These are phyloP conservation scores for Hermetia illucens DNA, from an alignment of 1,140 invertebrate species.

Conservation along the genomic window DNA sequence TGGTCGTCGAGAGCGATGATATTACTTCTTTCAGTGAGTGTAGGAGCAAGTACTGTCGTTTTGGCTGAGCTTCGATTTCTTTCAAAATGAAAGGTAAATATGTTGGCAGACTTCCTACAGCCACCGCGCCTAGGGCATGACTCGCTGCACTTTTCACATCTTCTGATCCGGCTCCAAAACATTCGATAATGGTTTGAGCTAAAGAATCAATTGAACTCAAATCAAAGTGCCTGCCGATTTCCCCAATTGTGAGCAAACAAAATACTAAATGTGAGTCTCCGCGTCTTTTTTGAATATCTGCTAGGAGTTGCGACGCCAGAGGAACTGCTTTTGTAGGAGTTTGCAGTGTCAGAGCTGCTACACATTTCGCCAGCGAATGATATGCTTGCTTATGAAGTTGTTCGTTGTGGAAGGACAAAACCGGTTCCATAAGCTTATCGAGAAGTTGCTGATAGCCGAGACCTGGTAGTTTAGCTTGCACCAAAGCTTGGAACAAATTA, in stretches of 20 bases:
- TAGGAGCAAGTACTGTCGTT: conserved; percentile 86
- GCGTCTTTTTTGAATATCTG: conserved; percentile 59
- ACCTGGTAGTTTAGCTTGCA: conserved; percentile 61
- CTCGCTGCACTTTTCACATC: conserved; percentile 92
- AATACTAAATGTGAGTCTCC: conserved; percentile 78
- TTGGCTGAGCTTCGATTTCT: conserved; percentile 87
- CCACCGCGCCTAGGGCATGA: conserved; percentile 88
- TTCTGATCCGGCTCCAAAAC: conserved; percentile 64
- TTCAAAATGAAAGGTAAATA: conserved; percentile 90
- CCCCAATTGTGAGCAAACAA: conserved; percentile 83
- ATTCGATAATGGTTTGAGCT: conserved; percentile 58
- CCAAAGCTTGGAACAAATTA: conserved; percentile 82
- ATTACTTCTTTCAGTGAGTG: conserved; percentile 97
- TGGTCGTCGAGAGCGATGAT: conserved; percentile 67
- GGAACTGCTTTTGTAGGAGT: conserved; percentile 54
- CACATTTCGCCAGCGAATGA: conserved; percentile 88
- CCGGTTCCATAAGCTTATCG: conserved; percentile 51
- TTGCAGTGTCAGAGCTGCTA: conserved; percentile 78
- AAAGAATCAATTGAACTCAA: conserved; percentile 61
- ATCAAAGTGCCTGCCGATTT: conserved; percentile 89
- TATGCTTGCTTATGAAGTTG: conserved; percentile 60
- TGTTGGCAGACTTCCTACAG: conserved; percentile 84
- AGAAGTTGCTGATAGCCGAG: conserved; percentile 70
- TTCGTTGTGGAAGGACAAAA: conserved; percentile 13
- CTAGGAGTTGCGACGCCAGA: conserved; percentile 76